Conservation (phyloP, 2,113 vertebrate species). For the Apodemus sylvaticus region DNA sequence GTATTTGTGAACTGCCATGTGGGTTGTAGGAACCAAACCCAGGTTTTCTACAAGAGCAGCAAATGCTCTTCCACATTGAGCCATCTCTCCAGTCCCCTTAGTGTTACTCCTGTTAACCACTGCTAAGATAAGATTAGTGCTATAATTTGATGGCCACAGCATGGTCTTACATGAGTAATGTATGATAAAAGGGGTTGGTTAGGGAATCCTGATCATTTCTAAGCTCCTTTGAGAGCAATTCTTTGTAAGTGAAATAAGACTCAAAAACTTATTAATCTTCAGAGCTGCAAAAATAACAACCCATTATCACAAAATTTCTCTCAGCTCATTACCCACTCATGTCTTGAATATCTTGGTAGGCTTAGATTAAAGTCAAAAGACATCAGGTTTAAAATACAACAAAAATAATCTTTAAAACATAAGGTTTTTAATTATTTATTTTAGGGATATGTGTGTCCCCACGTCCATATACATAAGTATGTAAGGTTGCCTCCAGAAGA, state of each 20-base stretch:
- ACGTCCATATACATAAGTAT: neutral
- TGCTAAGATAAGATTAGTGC: neutral
- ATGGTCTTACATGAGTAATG: neutral
- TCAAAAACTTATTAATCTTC: neutral
- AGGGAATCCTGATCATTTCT: neutral
- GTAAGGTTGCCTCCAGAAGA: neutral
- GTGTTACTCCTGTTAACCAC: neutral
- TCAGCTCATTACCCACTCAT: neutral
- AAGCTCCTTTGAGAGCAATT: neutral
- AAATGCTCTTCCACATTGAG: neutral
- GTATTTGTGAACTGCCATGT: neutral
- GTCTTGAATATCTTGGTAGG: neutral
- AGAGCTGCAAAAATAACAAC: neutral
- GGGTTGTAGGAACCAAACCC: neutral
- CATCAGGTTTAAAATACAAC: conserved; percentile 31
- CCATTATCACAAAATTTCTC: neutral
- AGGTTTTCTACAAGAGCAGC: neutral
- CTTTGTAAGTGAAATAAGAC: neutral
- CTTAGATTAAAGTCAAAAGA: neutral
- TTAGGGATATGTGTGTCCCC: neutral
- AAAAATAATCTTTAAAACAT: conserved; percentile 19
- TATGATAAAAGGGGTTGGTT: neutral
- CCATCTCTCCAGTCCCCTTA: neutral
- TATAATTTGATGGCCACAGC: neutral
- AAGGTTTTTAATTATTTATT: neutral